Evolutionary conservation across 1,140 invertebrate genomes (phyloP).

Genomic region (Eumaeus atala): DNA sequence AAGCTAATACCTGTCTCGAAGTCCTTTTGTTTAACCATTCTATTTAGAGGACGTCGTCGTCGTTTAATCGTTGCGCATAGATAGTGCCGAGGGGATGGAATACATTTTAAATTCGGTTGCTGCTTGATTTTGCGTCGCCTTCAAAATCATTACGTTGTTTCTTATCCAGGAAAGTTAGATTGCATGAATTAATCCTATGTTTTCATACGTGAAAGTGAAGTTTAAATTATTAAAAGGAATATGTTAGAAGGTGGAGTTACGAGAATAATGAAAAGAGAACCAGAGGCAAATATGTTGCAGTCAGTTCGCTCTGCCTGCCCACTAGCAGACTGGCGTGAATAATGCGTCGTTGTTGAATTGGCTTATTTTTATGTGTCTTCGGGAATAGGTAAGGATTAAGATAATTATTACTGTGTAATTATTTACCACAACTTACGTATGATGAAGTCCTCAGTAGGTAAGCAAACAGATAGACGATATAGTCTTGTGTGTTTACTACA

Average conservation of each 20-base stretch:
- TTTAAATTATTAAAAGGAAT: background rate
- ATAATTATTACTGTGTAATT: too few relatives aligned
- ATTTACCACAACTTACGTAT: too few relatives aligned
- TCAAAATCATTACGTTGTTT: background rate
- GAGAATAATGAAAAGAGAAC: too few relatives aligned
- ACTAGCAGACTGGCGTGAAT: too few relatives aligned
- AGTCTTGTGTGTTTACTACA: too few relatives aligned
- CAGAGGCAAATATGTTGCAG: too few relatives aligned
- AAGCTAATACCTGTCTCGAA: background rate
- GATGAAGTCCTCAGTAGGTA: too few relatives aligned
- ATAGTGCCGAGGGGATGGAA: background rate
- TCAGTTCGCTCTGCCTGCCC: too few relatives aligned
- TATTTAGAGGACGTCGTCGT: background rate
- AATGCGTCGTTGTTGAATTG: too few relatives aligned
- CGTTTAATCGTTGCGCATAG: constrained; percentile 1
- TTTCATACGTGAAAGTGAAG: background rate
- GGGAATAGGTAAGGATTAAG: too few relatives aligned
- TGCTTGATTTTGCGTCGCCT: background rate
- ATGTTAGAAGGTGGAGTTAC: background rate
- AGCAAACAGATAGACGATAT: too few relatives aligned
- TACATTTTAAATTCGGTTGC: background rate
- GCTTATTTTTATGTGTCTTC: too few relatives aligned
- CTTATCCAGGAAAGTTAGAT: background rate
- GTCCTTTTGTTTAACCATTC: constrained; percentile 7
- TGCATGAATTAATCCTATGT: background rate